phyloP scores from a whole-genome alignment of 2,888 invertebrate genomes.

The Dynastes tityus region DNA sequence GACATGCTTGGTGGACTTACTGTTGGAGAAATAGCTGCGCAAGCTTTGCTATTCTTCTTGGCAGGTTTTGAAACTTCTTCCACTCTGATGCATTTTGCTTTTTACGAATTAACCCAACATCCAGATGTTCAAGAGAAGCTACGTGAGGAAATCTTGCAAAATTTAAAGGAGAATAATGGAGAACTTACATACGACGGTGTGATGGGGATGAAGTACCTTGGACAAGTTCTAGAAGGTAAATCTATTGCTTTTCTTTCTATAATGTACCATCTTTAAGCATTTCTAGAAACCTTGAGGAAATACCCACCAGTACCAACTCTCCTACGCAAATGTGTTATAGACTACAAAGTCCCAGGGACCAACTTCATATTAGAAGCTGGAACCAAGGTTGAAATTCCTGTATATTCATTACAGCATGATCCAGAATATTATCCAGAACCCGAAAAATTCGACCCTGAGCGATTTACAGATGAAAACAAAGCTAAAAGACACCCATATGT shows the following conservation, averaged over 20 bases:
- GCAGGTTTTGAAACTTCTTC: conserved; percentile 78
- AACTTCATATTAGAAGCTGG: conserved; percentile 57
- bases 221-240: conserved; percentile 61
- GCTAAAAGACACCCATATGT: conserved; percentile 56
- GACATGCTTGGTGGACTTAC: conserved; percentile 52
- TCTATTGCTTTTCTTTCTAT: not conserved
- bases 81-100: conserved; percentile 73
- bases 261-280: not conserved
- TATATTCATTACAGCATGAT: conserved; percentile 63
- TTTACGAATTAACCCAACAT: conserved; percentile 72
- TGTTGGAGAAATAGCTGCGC: conserved; percentile 68
- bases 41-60: conserved; percentile 75
- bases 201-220: conserved; percentile 70
- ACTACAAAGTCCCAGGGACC: conserved; percentile 59
- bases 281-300: conserved; percentile 65
- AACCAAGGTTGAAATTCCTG: conserved; percentile 58
- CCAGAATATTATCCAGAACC: conserved; percentile 64
- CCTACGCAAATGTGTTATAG: conserved; percentile 59
- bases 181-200: conserved; percentile 67
- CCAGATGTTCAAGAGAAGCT: conserved; percentile 69
- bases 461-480: conserved; percentile 62
- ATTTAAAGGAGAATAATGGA: conserved; percentile 63
- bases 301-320: conserved; percentile 64
- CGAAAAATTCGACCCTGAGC: conserved; percentile 64
- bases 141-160: conserved; percentile 66